Conservation (phyloP, 92 coral and sea anemone genomes). For the Plumapathes pennacea region DNA sequence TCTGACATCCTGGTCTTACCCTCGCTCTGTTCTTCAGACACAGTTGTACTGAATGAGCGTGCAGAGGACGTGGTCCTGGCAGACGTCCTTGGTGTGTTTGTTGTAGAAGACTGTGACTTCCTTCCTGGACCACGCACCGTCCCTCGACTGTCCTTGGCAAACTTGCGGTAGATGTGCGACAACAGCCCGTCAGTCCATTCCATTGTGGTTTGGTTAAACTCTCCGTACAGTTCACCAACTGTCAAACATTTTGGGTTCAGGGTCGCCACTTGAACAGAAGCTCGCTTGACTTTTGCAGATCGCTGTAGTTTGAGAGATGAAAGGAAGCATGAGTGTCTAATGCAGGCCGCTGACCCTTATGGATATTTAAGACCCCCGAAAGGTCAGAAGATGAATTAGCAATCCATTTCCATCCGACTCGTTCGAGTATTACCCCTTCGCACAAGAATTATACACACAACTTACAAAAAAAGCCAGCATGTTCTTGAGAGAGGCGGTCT, state of each 20-base stretch:
- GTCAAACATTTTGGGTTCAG: slow-evolving; percentile 94
- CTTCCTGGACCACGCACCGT: slow-evolving; percentile 9
- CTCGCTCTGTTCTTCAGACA: slow-evolving; percentile 77
- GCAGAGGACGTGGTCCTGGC: slow-evolving; percentile 61
- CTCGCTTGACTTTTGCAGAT: slow-evolving; percentile 56
- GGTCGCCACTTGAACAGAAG: slow-evolving; percentile 67
- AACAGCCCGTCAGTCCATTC: slow-evolving; percentile 96
- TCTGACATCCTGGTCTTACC: slow-evolving; percentile 26
- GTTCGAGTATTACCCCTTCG: no score
- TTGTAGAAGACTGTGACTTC: slow-evolving; percentile 22
- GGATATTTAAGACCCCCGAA: no score
- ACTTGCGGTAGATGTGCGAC: slow-evolving; percentile 74
- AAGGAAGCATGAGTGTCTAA: no score
- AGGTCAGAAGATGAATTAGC: no score
- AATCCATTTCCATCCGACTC: no score
- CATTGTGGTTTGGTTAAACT: slow-evolving; percentile 83
- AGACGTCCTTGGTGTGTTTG: slow-evolving; percentile 19
- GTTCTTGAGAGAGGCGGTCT: slow-evolving; percentile 5
- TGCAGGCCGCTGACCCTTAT: no score
- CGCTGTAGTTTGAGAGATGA: slow-evolving; percentile 49
- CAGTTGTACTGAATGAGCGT: slow-evolving; percentile 44
- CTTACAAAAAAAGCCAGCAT: slow-evolving; percentile 16
- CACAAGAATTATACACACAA: not conserved
- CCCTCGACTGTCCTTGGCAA: slow-evolving; percentile 68
- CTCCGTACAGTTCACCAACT: slow-evolving; percentile 88